phyloP scores from a whole-genome alignment of 37 sponge, comb jelly and placozoan species.

The Lycopodina hypogea region DNA sequence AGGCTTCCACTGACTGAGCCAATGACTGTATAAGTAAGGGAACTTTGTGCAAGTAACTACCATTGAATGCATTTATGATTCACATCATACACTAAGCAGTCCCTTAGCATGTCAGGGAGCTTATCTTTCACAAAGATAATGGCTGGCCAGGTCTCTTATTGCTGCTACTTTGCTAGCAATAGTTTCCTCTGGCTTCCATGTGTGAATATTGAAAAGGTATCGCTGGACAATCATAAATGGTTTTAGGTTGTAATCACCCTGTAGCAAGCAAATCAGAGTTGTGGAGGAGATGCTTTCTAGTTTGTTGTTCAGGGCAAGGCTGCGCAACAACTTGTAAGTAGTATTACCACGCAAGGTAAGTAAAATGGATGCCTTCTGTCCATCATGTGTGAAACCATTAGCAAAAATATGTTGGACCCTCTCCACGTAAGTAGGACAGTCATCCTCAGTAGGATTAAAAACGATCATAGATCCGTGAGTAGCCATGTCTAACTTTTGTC shows the following conservation, averaged over 20 bases:
- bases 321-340: constrained; percentile 27
- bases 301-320: constrained; percentile 1
- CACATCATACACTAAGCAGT: constrained; percentile 38
- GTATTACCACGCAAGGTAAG: constrained; percentile 20
- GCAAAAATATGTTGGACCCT: constrained; percentile 29
- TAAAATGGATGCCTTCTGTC: constrained; percentile 27
- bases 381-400: constrained; percentile 27
- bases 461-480: constrained; percentile 3
- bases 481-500: constrained; percentile 17
- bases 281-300: constrained; percentile 9
- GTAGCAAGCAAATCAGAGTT: constrained; percentile 10
- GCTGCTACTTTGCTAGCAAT: constrained; percentile 26
- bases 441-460: constrained; percentile 19
- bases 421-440: constrained; percentile 24
- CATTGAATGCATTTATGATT: constrained; percentile 13
- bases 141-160: constrained; percentile 17
- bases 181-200: constrained; percentile 13
- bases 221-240: constrained; percentile 40
- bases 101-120: constrained; percentile 51
- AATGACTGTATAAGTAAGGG: constrained; percentile 29
- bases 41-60: constrained; percentile 25
- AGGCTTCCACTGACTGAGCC: constrained; percentile 33
- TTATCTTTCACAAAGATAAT: constrained; percentile 31
- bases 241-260: constrained; percentile 16
- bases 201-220: constrained; percentile 34